Base-by-base conservation (phyloP, 2,888 invertebrate species). In the Endotricha flammealis region DNA sequence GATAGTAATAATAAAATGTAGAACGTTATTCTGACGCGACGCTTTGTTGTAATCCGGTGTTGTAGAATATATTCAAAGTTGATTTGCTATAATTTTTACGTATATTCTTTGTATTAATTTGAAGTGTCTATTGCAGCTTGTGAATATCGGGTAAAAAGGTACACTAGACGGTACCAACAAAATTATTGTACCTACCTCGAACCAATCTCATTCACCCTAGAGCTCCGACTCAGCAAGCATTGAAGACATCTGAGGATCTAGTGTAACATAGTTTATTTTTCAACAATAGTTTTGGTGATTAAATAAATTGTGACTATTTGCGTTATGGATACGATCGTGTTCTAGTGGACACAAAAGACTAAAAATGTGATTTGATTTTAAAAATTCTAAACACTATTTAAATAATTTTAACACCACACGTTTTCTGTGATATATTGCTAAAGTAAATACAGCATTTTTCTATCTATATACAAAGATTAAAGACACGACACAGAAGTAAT, bases 181-280 rank as follows among this genome's bases (percentile, higher is more conserved):
- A 70, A 64, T 58, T 61, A 59, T 56, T 68, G 61, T 53, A 61
- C n/a, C 50, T 57, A 57, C 56, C 53, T 57, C 12, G 65, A 70
- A 76, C 74, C 76, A 64, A 71, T 59, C 65, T 60, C 64, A 69
- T 67, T 70, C 73, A 83, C 75, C 82, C 69, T 71, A 68, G 65
- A 74, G 92, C 88, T 89, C 90, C 90, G 90, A 92, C 90, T 90
- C 92, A 93, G 93, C 93, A 92, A 92, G 92, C 93, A 93, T 93
- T 93, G 93, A 93, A 91, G 92, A 93, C 93, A 93, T 93, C 92
- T 92, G 92, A 92, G 92, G 92, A 92, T 91, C 89, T 73, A 76
- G 71, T 69, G 57, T 74, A 74, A 65, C 62, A 66, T 61, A 87
- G 83, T 82, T 87, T 86, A 72, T 69, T 73, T 77, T 72, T 56